Base-by-base conservation (phyloP, 2,888 invertebrate species). In the Isoperla grammatica region DNA sequence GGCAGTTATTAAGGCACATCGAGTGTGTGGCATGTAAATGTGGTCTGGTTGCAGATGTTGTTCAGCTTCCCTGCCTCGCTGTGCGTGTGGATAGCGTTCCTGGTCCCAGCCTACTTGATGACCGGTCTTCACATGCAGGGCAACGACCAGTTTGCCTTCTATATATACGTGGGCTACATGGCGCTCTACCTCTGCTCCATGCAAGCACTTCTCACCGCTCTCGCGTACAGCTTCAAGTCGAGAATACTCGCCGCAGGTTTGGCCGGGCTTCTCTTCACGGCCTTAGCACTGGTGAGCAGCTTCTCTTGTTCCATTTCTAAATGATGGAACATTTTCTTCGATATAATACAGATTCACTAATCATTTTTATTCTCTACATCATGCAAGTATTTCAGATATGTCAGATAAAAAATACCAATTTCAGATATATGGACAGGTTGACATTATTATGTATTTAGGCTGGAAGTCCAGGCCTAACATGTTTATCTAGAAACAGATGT, bases 101-200 rank as follows among this genome's bases (percentile, higher is more conserved):
- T 93, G 56, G 84, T 93, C 61, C 95, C 95, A 13, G 90, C 91
- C 46, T 92, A 90, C 72, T 89, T 90, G 15, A 92, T 93, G 92
- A 86, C 87, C 22, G 91, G 91, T 0, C 75, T 91, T 0, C 90
- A 91, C 68, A 29, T 83, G 40, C 64, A 65, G 61, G 64, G 65
- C 19, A 56, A 62, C 39, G 66, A 67, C 29, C 58, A 65, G 2
- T 66, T 68, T 48, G 67, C 68, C 23, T 71, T 73, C 60, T 69
- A 69, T 60, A 63, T 68, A 17, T 73, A 72, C 65, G 65, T 71
- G 46, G 88, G 87, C 63, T 83, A 84, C 70, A 86, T 85, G 84
- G 74, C 87, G 63, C 75, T 88, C 37, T 87, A 56, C 48, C 61
- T 62, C 29, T 56, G 62, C 29, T 45, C 72, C 13, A 62, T 73